Evolutionary conservation across 2,797 vertebrate species (phyloP), one percentile per base, ranked within the genome.

Genomic region (Enteromius fasciolatus): DNA sequence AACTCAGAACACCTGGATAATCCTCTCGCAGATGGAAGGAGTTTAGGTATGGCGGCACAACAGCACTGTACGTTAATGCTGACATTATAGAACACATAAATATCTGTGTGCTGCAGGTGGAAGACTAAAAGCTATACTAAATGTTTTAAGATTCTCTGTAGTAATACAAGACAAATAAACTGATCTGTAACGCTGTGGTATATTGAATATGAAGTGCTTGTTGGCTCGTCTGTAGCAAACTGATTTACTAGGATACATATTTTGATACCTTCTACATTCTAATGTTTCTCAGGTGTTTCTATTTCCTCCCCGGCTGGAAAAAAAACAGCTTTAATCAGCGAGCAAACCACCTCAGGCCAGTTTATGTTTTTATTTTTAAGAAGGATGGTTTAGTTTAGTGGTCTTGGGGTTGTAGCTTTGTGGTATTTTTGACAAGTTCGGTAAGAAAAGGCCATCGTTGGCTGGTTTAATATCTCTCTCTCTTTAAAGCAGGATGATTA

Each of bases 1-100:
- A 82, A 70, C 70, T 64, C 54, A 18, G 52, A 78, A 83, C 25
- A 59, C 67, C 83, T 78, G 64, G 80, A 84, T 66, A 57, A 85
- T 85, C 57, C 64, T 72, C 28, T 39, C 18, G 10, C 78, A 41
- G 72, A 83, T 85, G 54, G 75, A 84, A 39, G 61, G 69, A 80
- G 84, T 86, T 57, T 67, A 77, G 57, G 63, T 25, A 76, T 76
- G 50, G 14, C 12, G 50, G 75, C 75, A 80, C 76, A 84, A 52
- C 52, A 83, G 64, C 44, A 8, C 33, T 70, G 41, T 28, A 63
- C 46, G 11, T 76, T 75, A 48, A 66, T 64, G 44, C 59, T 86
- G 72, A 86, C 76, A 80, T 41, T 20, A 52, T 74, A 68, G 74
- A 73, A 59, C 59, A 50, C 78, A 44, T 76, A 74, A 78, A 87